These are phyloP conservation scores for Scelioninae gen. 1 DNA, from an alignment of 2,888 invertebrate genomes.

Conservation along the genomic window DNA sequence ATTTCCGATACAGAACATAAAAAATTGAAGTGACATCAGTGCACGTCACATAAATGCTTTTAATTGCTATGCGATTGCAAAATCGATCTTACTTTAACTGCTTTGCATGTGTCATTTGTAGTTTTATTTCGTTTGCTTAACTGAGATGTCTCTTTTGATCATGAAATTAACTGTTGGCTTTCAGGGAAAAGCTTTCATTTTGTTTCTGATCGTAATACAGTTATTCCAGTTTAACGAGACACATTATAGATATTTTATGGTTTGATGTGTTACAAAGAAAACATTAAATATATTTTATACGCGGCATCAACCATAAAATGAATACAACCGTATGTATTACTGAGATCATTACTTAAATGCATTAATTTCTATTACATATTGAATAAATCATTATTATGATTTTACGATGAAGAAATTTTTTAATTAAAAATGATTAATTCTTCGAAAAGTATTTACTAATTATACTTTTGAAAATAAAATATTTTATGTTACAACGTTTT, in stretches of 20 bases:
- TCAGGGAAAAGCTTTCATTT: slow-evolving; percentile 33
- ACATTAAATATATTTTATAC: slow-evolving; percentile 18
- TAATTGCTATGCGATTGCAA: slow-evolving; percentile 22
- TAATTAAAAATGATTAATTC: too few relatives aligned
- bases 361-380: slow-evolving; percentile 8
- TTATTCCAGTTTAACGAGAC: slow-evolving; percentile 28
- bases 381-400: slow-evolving; percentile 9
- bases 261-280: slow-evolving; percentile 25
- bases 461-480: too few relatives aligned
- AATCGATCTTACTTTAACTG: slow-evolving; percentile 32
- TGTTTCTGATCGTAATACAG: slow-evolving; percentile 26
- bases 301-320: slow-evolving; percentile 16
- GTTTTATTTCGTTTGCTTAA: slow-evolving; percentile 42
- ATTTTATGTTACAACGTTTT: too few relatives aligned
- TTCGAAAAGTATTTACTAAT: too few relatives aligned
- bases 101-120: slow-evolving; percentile 15
- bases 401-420: too few relatives aligned
- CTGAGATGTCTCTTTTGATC: slow-evolving; percentile 39
- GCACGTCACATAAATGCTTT: slow-evolving; percentile 21
- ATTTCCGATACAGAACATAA: background rate
- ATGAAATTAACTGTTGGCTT: slow-evolving; percentile 41
- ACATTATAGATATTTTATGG: slow-evolving; percentile 35
- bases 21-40: background rate
- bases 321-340: slow-evolving; percentile 9
- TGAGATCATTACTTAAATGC: slow-evolving; percentile 6